Evolutionary conservation across 2,113 vertebrate species (phyloP).

Genomic region (Dasypus novemcinctus): DNA sequence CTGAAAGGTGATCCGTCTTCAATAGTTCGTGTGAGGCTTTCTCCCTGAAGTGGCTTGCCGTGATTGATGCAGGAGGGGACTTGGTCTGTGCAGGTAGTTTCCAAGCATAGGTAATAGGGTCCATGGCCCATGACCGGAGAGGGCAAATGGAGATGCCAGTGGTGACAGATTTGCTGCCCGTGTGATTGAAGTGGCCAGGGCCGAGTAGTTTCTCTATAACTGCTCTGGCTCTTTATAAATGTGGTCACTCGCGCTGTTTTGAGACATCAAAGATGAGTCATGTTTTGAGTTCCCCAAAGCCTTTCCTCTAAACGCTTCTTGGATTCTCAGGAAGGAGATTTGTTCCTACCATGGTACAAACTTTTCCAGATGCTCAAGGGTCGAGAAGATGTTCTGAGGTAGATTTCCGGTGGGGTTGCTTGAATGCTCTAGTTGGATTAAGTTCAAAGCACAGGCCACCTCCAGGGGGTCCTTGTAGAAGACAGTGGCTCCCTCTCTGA

Average conservation of each 20-base stretch:
- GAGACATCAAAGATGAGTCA: background rate
- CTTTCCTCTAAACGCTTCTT: background rate
- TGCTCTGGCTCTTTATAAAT: background rate
- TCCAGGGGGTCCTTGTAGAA: background rate
- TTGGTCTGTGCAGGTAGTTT: background rate
- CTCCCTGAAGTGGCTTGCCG: background rate
- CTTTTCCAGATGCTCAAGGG: background rate
- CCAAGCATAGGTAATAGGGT: background rate
- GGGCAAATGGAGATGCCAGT: background rate
- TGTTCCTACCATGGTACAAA: background rate
- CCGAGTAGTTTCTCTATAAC: background rate
- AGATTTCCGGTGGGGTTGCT: background rate
- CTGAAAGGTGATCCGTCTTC: conserved; percentile 35
- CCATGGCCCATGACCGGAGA: background rate
- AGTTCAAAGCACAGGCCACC: background rate
- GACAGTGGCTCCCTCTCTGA: background rate
- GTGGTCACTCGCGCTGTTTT: background rate
- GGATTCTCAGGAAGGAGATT: background rate
- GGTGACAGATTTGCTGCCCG: background rate
- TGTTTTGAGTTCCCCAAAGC: background rate
- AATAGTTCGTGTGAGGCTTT: background rate
- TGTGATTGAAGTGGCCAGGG: background rate
- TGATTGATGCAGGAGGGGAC: background rate
- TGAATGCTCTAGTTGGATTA: background rate
- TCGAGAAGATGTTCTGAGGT: background rate